Conservation (phyloP, 2,113 vertebrate species). For the Amazona vittata region DNA sequence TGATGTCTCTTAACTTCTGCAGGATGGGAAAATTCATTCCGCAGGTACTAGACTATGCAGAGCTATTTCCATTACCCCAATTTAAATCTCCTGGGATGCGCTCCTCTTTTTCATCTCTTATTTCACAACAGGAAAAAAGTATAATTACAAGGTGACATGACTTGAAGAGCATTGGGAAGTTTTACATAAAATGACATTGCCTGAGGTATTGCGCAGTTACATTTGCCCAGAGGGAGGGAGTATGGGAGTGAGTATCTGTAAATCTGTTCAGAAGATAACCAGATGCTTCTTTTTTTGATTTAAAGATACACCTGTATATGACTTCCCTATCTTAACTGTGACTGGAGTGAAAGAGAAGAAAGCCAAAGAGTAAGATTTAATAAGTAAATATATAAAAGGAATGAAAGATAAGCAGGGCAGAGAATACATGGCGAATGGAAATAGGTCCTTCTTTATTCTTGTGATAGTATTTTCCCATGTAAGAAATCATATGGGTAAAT, state of each 20-base stretch:
- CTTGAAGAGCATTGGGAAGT: slow-evolving; percentile 55
- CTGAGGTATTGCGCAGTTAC: slow-evolving; percentile 45
- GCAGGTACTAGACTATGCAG: slow-evolving; percentile 43
- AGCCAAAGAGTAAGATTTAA: neutral
- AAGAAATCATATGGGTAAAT: neutral
- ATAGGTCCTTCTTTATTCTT: neutral
- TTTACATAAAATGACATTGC: slow-evolving; percentile 67
- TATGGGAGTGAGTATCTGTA: slow-evolving; percentile 42
- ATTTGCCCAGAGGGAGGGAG: slow-evolving; percentile 51
- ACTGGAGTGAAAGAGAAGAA: slow-evolving; percentile 24
- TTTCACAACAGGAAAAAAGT: slow-evolving; percentile 65
- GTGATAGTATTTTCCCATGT: slow-evolving; percentile 45
- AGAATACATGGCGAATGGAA: slow-evolving; percentile 20
- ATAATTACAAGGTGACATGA: slow-evolving; percentile 59
- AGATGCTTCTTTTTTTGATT: slow-evolving; percentile 37
- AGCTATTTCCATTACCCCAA: slow-evolving; percentile 23
- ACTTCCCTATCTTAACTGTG: slow-evolving; percentile 16
- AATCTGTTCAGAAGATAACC: slow-evolving; percentile 52
- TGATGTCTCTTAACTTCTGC: neutral
- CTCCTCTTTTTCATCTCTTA: slow-evolving; percentile 61
- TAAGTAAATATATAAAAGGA: slow-evolving; percentile 46
- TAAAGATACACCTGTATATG: slow-evolving; percentile 32
- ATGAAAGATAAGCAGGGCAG: slow-evolving; percentile 33
- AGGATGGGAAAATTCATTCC: slow-evolving; percentile 52
- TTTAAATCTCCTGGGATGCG: slow-evolving; percentile 56